These are phyloP conservation scores for Lasioglossum oenotherae DNA, from an alignment of 2,888 invertebrate genomes.

Conservation along the genomic window DNA sequence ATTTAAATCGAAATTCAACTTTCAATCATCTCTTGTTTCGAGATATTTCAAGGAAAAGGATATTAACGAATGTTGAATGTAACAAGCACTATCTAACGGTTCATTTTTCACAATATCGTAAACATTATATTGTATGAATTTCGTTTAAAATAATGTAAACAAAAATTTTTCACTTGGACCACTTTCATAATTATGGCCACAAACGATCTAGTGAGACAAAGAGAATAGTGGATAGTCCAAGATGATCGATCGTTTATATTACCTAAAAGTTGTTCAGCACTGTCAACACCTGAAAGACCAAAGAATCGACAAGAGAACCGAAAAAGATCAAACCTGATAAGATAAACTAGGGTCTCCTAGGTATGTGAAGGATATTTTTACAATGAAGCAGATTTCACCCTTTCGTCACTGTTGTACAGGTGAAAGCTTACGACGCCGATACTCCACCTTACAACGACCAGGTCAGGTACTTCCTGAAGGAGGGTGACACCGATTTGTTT, in stretches of 20 bases:
- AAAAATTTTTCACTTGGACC: too few relatives aligned
- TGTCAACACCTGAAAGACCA: background rate
- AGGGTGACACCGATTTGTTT: slow-evolving; percentile 96
- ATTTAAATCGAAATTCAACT: too few relatives aligned
- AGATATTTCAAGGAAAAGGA: too few relatives aligned
- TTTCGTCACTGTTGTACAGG: slow-evolving; percentile 82
- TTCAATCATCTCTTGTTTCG: too few relatives aligned
- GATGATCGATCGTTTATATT: background rate
- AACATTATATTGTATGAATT: too few relatives aligned
- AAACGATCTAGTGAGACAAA: background rate
- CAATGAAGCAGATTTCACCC: background rate
- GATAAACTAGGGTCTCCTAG: background rate
- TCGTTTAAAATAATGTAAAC: too few relatives aligned
- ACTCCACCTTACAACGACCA: slow-evolving; percentile 95
- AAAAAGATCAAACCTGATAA: background rate
- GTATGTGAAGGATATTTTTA: background rate
- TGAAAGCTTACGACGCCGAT: slow-evolving; percentile 96
- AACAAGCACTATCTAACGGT: too few relatives aligned
- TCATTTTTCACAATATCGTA: too few relatives aligned
- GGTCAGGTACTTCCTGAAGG: slow-evolving; percentile 96
- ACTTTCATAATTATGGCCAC: too few relatives aligned
- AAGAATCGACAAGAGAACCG: background rate
- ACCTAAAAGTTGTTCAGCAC: background rate
- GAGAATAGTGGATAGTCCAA: background rate
- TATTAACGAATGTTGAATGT: too few relatives aligned